phyloP scores from a whole-genome alignment of 2,113 vertebrate species.

The Cettia cetti region DNA sequence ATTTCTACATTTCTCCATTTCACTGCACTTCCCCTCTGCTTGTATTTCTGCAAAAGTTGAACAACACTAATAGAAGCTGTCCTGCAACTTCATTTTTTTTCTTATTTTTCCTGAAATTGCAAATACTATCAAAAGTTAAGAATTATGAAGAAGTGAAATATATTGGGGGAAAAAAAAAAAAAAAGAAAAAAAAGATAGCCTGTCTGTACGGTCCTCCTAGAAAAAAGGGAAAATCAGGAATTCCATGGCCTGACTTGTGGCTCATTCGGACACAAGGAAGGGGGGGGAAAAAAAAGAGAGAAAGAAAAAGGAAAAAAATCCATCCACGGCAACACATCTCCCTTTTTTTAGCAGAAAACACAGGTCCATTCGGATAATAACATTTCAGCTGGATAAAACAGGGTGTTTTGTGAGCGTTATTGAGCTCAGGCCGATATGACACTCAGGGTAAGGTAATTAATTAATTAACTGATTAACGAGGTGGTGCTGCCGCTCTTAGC shows the following conservation, averaged over 20 bases:
- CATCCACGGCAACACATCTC: too few species aligned
- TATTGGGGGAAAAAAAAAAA: fast-evolving
- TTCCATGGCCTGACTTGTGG: background rate
- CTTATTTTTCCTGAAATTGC: background rate
- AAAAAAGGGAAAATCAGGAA: background rate
- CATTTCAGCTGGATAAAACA: background rate
- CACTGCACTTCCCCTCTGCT: background rate
- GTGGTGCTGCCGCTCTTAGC: background rate
- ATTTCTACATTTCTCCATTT: background rate
- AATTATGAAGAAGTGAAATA: background rate
- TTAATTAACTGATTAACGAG: background rate
- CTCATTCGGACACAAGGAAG: background rate
- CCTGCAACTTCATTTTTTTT: background rate
- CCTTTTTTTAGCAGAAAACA: background rate
- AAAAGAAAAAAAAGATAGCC: background rate
- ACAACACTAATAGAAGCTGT: background rate
- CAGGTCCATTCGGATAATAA: background rate
- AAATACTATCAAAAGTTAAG: background rate
- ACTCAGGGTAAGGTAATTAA: background rate
- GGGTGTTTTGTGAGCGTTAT: background rate
- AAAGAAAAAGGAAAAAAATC: background rate
- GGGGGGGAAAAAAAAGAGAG: fast-evolving
- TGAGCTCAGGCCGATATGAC: background rate
- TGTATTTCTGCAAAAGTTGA: background rate
- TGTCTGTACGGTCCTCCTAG: fast-evolving